Evolutionary conservation across 2,888 invertebrate genomes (phyloP).

Genomic region (Drepana falcataria): DNA sequence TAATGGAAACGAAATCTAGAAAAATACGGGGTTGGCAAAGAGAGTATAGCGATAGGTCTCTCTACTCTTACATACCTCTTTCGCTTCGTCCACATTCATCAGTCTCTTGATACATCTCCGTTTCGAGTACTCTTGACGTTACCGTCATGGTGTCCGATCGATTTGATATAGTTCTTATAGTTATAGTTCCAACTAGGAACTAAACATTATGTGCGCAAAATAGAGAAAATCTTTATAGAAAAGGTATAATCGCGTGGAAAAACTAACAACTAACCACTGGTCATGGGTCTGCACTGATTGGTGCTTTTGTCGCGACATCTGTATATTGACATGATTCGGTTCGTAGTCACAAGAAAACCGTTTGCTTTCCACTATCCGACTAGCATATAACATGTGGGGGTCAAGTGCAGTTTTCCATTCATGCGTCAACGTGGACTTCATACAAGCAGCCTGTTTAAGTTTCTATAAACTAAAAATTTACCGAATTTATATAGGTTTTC

Average conservation of each 20-base stretch:
- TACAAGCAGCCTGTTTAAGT: constrained; percentile 7
- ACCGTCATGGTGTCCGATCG: too few species aligned
- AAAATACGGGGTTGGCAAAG: too few species aligned
- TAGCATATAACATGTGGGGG: constrained; percentile 52
- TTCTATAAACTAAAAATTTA: too few species aligned
- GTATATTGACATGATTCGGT: constrained; percentile 67
- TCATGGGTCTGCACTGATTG: constrained; percentile 43
- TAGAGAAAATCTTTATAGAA: neutral
- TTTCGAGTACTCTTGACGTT: too few species aligned
- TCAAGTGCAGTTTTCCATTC: constrained; percentile 42
- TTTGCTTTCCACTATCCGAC: constrained; percentile 47
- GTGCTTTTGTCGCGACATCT: constrained; percentile 24
- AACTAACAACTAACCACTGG: constrained; percentile 20
- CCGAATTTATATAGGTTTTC: too few species aligned
- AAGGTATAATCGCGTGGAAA: neutral
- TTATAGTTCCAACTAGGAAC: too few species aligned
- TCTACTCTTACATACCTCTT: too few species aligned
- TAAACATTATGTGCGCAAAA: neutral
- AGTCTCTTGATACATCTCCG: too few species aligned
- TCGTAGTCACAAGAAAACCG: constrained; percentile 54
- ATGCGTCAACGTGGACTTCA: constrained; percentile 43
- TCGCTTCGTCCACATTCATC: too few species aligned
- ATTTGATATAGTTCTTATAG: too few species aligned
- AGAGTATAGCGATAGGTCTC: too few species aligned
- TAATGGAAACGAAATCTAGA: too few species aligned